Evolutionary conservation across 2,113 vertebrate species (phyloP), one percentile per base, ranked within the genome.

Genomic region (Chelonoidis abingdonii): DNA sequence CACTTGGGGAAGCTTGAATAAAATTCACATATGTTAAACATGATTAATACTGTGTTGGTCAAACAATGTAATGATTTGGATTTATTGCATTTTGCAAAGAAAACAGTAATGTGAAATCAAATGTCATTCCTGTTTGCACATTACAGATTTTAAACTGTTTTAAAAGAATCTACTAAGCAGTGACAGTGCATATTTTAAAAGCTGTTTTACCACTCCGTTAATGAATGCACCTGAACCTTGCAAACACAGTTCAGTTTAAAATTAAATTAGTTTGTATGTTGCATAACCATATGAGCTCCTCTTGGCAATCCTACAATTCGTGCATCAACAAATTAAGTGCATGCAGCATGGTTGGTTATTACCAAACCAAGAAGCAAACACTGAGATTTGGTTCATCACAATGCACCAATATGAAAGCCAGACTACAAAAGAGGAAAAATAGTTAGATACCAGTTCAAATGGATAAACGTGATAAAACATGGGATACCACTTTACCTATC

Each of bases 211-310:
- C 85, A 83, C 57, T 90, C 10, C 50, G 8, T 25, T 83, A 89
- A 57, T 21, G 65, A 95, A 89, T 89, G 14, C 25, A 59, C 78
- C 41, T 90, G 84, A 93, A 94, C 72, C 83, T 69, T 16, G 44
- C 35, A 59, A 84, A 84, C 41, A 47, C 27, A 91, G 85, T 56
- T 79, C 81, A 9, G 1, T 50, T 62, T 47, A 57, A 93, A 47
- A 78, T 47, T 44, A 27, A 27, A 41, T 59, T 4, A 79, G 59
- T 89, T 76, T 38, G 59, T 50, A n/a, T 49, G 6, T 65, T 84
- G 57, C 29, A 65, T 69, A 85, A 85, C 83, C n/a, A 72, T 72
- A 69, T 21, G n/a, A 72, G 65, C 57, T n/a, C 35, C 65, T 35
- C 65, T 35, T n/a, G 35, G 65, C 35, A 69, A 69, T n/a, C 19